Conservation (phyloP, 1,140 invertebrate species). For the Nymphalis io region DNA sequence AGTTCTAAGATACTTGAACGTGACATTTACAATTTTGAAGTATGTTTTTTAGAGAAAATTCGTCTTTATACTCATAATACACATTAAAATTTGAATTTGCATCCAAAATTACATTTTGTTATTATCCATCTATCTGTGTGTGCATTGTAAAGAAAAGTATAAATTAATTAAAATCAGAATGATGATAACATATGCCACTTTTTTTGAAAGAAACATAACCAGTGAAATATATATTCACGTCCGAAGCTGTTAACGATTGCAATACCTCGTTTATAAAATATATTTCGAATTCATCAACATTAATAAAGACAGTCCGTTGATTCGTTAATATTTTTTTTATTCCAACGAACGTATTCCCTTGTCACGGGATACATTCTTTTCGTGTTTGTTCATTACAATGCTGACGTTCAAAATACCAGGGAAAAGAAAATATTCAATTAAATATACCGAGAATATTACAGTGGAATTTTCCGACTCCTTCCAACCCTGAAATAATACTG, state of each 20-base stretch:
- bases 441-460: slow-evolving; percentile 23
- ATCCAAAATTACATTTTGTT: no score
- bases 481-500: slow-evolving; percentile 44
- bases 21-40: no score
- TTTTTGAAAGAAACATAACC: no score
- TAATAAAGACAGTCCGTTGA: slow-evolving; percentile 6
- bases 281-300: slow-evolving; percentile 1
- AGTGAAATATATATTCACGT: no score
- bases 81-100: no score
- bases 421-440: slow-evolving; percentile 36
- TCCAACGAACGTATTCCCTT: slow-evolving; percentile 12
- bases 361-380: slow-evolving; percentile 10
- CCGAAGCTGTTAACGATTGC: no score
- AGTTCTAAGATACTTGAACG: neutral
- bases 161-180: no score
- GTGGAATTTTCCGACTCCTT: slow-evolving; percentile 17
- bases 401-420: slow-evolving; percentile 24
- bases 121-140: no score
- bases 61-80: no score
- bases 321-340: slow-evolving; percentile 6
- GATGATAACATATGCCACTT: no score
- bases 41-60: no score
- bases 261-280: slow-evolving; percentile 1
- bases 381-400: slow-evolving; percentile 18
- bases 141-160: no score